phyloP scores from a whole-genome alignment of 2,888 invertebrate genomes.

The Scaptomyza reducta region DNA sequence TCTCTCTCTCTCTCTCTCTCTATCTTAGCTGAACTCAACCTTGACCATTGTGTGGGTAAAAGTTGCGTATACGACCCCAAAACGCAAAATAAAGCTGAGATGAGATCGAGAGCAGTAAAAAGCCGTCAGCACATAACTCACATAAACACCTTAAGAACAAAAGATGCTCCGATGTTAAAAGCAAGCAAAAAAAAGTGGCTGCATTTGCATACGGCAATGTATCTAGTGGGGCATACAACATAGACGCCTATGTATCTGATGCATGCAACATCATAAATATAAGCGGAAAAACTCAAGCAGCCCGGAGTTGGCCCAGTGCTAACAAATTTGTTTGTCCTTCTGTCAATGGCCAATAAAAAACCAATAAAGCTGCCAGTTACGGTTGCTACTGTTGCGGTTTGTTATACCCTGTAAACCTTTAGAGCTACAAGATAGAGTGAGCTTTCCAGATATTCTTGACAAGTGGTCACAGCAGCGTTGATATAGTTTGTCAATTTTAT shows the following conservation, averaged over 20 bases:
- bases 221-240: conserved; percentile 24
- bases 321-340: conserved; percentile 82
- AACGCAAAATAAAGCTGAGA: conserved; percentile 17
- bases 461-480: no score
- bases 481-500: no score
- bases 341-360: conserved; percentile 83
- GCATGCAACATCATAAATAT: conserved; percentile 70
- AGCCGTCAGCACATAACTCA: conserved; percentile 70
- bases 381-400: conserved; percentile 13
- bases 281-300: conserved; percentile 47
- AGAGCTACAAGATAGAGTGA: background rate
- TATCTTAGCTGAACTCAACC: conserved; percentile 34
- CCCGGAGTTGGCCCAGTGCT: conserved; percentile 37
- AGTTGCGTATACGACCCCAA: conserved; percentile 57
- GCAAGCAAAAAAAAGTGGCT: conserved; percentile 48
- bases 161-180: conserved; percentile 28
- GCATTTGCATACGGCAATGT: conserved; percentile 65
- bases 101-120: conserved; percentile 31
- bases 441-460: no score
- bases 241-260: conserved; percentile 26
- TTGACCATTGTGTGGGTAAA: conserved; percentile 60
- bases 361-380: conserved; percentile 76
- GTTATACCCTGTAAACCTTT: conserved; percentile 3
- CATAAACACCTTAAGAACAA: conserved; percentile 66
- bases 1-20: background rate